phyloP scores from a whole-genome alignment of 2,888 invertebrate genomes.

The Cryptocephalus moraei region DNA sequence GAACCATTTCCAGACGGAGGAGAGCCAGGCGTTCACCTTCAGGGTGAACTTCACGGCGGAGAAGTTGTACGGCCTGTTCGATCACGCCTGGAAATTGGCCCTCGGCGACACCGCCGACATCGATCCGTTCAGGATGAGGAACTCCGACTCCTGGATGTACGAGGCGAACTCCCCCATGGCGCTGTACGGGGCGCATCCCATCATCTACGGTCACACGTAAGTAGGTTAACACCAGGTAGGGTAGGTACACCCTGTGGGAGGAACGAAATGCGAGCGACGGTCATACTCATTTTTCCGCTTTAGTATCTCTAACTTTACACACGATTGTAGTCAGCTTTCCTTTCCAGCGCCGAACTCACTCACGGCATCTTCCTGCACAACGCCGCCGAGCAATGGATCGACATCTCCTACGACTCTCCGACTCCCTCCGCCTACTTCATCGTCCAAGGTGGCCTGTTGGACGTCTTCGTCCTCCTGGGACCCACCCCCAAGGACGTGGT shows the following conservation, averaged over 20 bases:
- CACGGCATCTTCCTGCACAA: constrained; percentile 52
- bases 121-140: constrained; percentile 88
- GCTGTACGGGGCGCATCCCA: constrained; percentile 56
- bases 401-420: constrained; percentile 43
- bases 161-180: constrained; percentile 79
- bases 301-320: no score
- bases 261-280: no score
- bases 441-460: constrained; percentile 90
- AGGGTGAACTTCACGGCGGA: constrained; percentile 13
- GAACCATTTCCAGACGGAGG: constrained; percentile 9
- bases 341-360: constrained; percentile 6
- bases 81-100: constrained; percentile 83
- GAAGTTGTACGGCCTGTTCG: constrained; percentile 53
- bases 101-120: constrained; percentile 62
- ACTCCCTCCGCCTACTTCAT: constrained; percentile 69
- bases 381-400: constrained; percentile 95
- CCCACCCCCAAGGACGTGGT: constrained; percentile 74
- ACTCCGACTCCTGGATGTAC: constrained; percentile 74
- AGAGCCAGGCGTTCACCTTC: constrained; percentile 19
- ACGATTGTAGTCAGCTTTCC: no score
- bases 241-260: no score
- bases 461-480: constrained; percentile 82
- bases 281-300: no score
- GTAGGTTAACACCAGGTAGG: constrained; percentile 14
- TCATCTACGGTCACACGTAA: constrained; percentile 82